A percentile compares a stretch with the other conserved stretches of the same genome.
Conservation (phyloP, 2,113 vertebrate genomes). For the Psammodynastes pulverulentus region DNA sequence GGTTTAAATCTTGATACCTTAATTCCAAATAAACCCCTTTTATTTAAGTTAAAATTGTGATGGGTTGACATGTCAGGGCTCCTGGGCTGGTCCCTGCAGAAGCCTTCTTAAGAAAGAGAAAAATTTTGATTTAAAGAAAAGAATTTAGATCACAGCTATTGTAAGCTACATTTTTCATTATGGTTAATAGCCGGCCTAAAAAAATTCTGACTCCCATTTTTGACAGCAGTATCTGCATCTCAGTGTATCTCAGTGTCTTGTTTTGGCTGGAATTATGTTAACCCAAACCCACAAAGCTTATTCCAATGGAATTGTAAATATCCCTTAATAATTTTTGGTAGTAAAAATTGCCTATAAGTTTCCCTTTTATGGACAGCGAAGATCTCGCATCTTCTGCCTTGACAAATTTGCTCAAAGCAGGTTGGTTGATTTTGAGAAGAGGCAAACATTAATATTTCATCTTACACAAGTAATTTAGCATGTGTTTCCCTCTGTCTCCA, state of each 20-base stretch:
- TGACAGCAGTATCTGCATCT: background rate
- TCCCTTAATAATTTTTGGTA: too few relatives aligned
- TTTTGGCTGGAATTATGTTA: background rate
- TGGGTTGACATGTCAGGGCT: background rate
- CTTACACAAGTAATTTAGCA: background rate
- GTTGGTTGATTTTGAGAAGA: constrained; percentile 18
- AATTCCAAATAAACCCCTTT: background rate
- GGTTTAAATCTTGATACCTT: background rate
- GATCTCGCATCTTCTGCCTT: background rate
- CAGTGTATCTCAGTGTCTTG: background rate
- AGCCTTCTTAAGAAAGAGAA: background rate
- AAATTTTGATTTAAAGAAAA: background rate
- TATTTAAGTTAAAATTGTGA: background rate
- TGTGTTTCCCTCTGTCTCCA: background rate
- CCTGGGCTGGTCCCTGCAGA: background rate
- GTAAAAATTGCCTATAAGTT: background rate
- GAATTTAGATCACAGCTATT: background rate
- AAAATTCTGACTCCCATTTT: background rate
- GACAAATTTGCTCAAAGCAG: background rate
- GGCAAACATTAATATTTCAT: background rate
- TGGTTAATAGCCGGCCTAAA: background rate
- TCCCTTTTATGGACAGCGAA: background rate
- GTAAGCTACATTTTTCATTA: constrained; percentile 1
- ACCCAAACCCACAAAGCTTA: too few relatives aligned
- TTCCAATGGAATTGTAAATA: background rate